These are phyloP conservation scores for Seira ritae DNA, from an alignment of 2,888 invertebrate genomes.

Conservation along the genomic window DNA sequence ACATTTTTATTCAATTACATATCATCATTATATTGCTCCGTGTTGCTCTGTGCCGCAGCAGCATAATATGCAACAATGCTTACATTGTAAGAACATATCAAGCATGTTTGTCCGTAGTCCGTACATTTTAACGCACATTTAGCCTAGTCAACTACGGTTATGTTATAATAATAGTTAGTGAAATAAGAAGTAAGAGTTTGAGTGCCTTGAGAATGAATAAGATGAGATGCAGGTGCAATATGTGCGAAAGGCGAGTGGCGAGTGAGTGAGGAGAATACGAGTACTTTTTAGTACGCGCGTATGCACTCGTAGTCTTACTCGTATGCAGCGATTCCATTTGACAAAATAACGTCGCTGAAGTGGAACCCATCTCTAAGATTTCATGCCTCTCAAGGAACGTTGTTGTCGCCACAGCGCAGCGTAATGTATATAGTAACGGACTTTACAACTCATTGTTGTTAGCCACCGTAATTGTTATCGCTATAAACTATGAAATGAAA, in stretches of 20 bases:
- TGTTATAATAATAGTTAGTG: not conserved
- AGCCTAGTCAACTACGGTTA: not conserved
- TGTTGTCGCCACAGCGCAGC: too few species aligned
- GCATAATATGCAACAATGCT: not conserved
- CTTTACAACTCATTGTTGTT: constrained; percentile 3
- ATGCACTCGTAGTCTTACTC: too few species aligned
- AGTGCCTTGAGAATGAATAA: too few species aligned
- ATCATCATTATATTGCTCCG: not conserved
- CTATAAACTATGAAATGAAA: too few species aligned
- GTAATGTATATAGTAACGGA: not conserved
- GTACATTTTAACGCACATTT: constrained; percentile 7
- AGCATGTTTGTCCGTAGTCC: not conserved
- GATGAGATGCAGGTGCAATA: too few species aligned
- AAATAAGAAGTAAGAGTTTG: not conserved
- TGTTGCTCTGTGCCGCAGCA: too few species aligned
- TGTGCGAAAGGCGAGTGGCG: too few species aligned
- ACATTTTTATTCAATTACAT: constrained; percentile 11
- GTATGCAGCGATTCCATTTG: too few species aligned
- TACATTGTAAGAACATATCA: not conserved
- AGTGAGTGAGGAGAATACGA: too few species aligned
- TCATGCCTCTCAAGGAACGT: not conserved
- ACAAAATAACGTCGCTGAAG: constrained; percentile 30
- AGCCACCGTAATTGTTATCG: too few species aligned
- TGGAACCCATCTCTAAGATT: constrained; percentile 19
- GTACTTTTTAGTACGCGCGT: too few species aligned